A percentile compares a stretch with the other conserved stretches of the same genome.
phyloP scores from a whole-genome alignment of 2,797 vertebrate genomes.

The Oryzias dopingdopingensis region DNA sequence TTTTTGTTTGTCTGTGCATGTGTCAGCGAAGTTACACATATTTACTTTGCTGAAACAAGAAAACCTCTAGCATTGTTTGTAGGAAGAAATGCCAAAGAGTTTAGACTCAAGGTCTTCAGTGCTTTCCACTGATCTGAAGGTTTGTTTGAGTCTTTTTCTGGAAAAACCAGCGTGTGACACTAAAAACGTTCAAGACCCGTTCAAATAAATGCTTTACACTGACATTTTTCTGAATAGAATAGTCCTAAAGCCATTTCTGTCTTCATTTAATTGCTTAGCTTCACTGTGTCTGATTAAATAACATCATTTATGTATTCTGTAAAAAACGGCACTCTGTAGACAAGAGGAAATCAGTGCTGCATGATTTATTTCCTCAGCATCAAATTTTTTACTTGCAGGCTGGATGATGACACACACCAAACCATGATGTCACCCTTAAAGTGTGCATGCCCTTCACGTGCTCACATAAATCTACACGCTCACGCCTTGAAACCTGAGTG shows the following conservation, averaged over 20 bases:
- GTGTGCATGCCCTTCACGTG: slow-evolving; percentile 21
- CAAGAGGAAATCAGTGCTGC: slow-evolving; percentile 39
- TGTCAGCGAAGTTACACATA: neutral
- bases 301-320: slow-evolving; percentile 29
- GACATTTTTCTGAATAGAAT: too few species aligned
- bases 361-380: slow-evolving; percentile 49
- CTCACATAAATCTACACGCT: slow-evolving; percentile 6
- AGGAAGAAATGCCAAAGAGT: too few species aligned
- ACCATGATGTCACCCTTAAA: slow-evolving; percentile 37
- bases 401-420: slow-evolving; percentile 39
- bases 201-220: too few species aligned
- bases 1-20: neutral
- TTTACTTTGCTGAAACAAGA: too few species aligned
- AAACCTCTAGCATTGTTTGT: too few species aligned
- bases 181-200: too few species aligned
- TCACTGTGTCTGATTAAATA: slow-evolving; percentile 7
- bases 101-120: too few species aligned
- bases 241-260: neutral
- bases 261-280: slow-evolving; percentile 1
- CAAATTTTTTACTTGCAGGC: slow-evolving; percentile 27
- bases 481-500: slow-evolving; percentile 6
- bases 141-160: too few species aligned
- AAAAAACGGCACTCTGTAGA: slow-evolving; percentile 15
- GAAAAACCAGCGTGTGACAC: too few species aligned
- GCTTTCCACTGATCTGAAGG: too few species aligned